Conservation (phyloP, 2,113 vertebrate genomes). For the Dissostichus mawsoni region DNA sequence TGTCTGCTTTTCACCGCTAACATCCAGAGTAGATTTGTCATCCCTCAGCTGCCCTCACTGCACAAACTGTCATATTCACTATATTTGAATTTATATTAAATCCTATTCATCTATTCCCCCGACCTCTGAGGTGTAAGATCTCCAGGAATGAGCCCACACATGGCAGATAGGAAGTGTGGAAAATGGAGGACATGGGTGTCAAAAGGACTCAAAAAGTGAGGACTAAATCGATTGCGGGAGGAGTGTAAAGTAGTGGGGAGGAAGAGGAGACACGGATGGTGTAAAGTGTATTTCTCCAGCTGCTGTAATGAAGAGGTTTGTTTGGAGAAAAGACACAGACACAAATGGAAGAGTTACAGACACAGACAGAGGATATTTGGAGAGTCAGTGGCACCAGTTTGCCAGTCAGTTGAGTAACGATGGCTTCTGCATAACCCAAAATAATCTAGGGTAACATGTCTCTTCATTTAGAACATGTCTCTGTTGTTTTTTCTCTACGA, state of each 20-base stretch:
- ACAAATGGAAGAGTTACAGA: conserved; percentile 23
- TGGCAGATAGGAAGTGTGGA: neutral
- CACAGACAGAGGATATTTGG: conserved; percentile 49
- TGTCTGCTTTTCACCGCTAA: conserved; percentile 36
- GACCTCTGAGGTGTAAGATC: conserved; percentile 30
- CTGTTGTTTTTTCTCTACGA: conserved; percentile 28
- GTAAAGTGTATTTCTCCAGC: conserved; percentile 24
- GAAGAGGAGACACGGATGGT: neutral
- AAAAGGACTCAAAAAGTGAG: conserved; percentile 22
- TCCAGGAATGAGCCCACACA: conserved; percentile 23
- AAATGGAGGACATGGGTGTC: conserved; percentile 12
- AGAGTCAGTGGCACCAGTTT: conserved; percentile 69
- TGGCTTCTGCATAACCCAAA: conserved; percentile 65
- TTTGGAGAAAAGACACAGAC: conserved; percentile 14
- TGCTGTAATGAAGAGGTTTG: conserved; percentile 31
- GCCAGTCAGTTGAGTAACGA: conserved; percentile 55
- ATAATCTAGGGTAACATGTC: conserved; percentile 31
- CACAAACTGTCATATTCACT: conserved; percentile 1
- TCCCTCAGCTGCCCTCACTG: conserved; percentile 23
- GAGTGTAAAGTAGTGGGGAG: neutral
- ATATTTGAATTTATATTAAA: conserved; percentile 51
- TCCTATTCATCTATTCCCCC: conserved; percentile 31
- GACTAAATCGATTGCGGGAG: conserved; percentile 11
- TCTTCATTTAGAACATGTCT: conserved; percentile 31
- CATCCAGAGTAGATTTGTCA: conserved; percentile 35